phyloP scores from a whole-genome alignment of 2,888 invertebrate species.

The Alloplasta piceator region DNA sequence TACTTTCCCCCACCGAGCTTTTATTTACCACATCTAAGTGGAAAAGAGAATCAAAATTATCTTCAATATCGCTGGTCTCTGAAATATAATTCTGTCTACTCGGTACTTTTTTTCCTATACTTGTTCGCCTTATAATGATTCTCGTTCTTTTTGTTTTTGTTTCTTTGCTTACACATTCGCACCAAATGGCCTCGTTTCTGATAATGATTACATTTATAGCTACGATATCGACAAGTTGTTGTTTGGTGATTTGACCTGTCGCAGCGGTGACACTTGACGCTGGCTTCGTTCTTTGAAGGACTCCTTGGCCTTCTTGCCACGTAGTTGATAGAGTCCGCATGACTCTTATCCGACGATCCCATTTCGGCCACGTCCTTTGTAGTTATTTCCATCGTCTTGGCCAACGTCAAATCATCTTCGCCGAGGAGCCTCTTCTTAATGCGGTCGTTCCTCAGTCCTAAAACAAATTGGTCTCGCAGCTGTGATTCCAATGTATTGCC shows the following conservation, averaged over 20 bases:
- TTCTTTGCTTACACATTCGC: slow-evolving; percentile 11
- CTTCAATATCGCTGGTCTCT: neutral
- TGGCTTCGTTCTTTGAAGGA: neutral
- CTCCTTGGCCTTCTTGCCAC: neutral
- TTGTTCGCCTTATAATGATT: neutral
- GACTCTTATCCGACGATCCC: slow-evolving; percentile 5
- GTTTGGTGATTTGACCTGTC: slow-evolving; percentile 35
- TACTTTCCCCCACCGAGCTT: neutral
- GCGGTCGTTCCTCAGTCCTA: slow-evolving; percentile 43
- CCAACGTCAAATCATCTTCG: slow-evolving; percentile 46
- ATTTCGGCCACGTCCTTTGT: slow-evolving; percentile 45
- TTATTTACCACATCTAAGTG: neutral
- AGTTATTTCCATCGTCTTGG: slow-evolving; percentile 50
- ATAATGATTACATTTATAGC: slow-evolving; percentile 34
- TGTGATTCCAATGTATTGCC: slow-evolving; percentile 29
- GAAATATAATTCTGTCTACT: neutral
- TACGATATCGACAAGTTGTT: slow-evolving; percentile 4
- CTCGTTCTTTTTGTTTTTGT: neutral
- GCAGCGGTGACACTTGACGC: slow-evolving; percentile 22
- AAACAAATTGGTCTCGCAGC: slow-evolving; percentile 57
- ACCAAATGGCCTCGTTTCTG: slow-evolving; percentile 35
- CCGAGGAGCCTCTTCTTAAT: slow-evolving; percentile 56
- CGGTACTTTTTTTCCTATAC: neutral
- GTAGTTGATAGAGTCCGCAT: neutral
- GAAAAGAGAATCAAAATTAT: too few relatives aligned